Conservation (phyloP, 1,140 invertebrate genomes). For the Cecropterus lyciades region DNA sequence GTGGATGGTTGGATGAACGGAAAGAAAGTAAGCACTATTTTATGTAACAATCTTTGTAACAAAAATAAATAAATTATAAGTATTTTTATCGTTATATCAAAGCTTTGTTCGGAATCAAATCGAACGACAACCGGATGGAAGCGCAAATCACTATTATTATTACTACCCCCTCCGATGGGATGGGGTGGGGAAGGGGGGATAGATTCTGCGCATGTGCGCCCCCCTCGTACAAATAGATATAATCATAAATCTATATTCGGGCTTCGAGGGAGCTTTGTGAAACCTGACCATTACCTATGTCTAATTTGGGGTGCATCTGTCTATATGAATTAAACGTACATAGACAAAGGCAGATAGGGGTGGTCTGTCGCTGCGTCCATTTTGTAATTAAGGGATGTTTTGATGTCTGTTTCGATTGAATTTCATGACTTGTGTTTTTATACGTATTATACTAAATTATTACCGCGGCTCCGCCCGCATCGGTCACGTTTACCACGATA, state of each 20-base stretch:
- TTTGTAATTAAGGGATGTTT: conserved; percentile 9
- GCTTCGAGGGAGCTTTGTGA: not conserved
- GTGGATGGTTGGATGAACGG: too few relatives aligned
- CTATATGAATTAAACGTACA: conserved; percentile 7
- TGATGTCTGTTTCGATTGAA: too few relatives aligned
- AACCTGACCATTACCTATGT: conserved; percentile 5
- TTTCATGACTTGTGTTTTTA: not conserved
- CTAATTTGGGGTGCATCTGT: not conserved
- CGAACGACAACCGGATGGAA: not conserved
- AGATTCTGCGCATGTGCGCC: conserved; percentile 7
- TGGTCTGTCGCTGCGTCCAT: not conserved
- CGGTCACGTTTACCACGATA: too few relatives aligned
- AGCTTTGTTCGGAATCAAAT: not conserved
- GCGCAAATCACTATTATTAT: conserved; percentile 10
- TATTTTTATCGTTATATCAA: not conserved
- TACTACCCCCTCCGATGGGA: not conserved
- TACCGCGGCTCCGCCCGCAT: too few relatives aligned
- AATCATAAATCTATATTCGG: conserved; percentile 21
- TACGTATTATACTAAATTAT: too few relatives aligned
- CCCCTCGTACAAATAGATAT: not conserved
- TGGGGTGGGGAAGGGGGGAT: not conserved
- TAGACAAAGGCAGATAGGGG: not conserved
- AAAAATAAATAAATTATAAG: too few relatives aligned
- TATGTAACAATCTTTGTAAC: too few relatives aligned
- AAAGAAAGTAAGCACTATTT: too few relatives aligned